These are phyloP conservation scores for Cyphomyrus discorhynchus DNA, from an alignment of 2,113 vertebrate genomes.

Conservation along the genomic window DNA sequence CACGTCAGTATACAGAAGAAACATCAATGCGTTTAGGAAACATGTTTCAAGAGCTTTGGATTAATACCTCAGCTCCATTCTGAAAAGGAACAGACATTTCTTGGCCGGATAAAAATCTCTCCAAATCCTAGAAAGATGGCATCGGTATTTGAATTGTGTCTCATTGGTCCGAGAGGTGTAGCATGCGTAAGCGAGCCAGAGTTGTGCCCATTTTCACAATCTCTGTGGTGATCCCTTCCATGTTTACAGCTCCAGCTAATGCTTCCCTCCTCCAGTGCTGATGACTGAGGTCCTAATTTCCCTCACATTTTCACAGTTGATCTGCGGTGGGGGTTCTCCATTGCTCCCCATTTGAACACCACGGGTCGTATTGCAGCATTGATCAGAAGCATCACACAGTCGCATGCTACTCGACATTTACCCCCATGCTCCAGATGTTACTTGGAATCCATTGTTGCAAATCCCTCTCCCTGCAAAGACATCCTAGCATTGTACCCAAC, in stretches of 20 bases:
- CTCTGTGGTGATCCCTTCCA: not conserved
- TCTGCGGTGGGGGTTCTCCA: not conserved
- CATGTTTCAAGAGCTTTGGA: not conserved
- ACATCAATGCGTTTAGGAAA: not conserved
- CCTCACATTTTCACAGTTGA: not conserved
- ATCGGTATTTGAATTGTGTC: not conserved
- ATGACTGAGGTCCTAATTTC: not conserved
- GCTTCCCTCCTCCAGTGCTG: not conserved
- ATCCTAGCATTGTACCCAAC: not conserved
- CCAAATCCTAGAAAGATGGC: not conserved
- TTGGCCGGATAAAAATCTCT: not conserved
- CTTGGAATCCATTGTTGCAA: conserved; percentile 14
- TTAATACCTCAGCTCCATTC: not conserved
- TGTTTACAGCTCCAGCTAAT: not conserved
- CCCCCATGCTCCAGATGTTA: conserved; percentile 16
- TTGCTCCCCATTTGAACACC: not conserved
- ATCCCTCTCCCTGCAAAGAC: not conserved
- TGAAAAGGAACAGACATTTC: not conserved
- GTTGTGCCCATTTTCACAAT: not conserved
- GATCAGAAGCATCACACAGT: conserved; percentile 30
- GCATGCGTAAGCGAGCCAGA: not conserved
- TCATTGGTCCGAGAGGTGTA: not conserved
- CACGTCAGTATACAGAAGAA: not conserved
- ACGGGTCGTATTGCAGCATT: not conserved
- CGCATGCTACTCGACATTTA: conserved; percentile 53